Base-by-base conservation (phyloP, 2,888 invertebrate species). In the Catocala sponsa region DNA sequence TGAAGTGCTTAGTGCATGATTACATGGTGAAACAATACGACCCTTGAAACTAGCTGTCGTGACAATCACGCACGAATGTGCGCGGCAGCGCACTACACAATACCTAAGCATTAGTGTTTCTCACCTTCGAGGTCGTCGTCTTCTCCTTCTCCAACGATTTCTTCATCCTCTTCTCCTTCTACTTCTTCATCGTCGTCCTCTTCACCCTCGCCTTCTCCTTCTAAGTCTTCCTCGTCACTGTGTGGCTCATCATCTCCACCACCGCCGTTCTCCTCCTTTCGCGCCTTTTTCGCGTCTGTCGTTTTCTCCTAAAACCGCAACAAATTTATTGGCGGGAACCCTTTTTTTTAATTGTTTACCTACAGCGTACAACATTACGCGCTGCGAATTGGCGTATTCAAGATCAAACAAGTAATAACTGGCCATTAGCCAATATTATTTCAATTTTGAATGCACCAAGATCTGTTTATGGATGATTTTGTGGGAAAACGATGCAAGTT, bases 241-340 rank as follows among this genome's bases (percentile, higher is more conserved):
- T 95, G 95, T 69, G 92, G 92, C 65, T 96, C 96, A 32, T 95
- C 95, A 7, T 95, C 95, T 44, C 95, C 95, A 33, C 96, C 96
- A 59, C 96, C 96, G 41, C 97, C 97, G 82, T 97, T 97, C 86
- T 97, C 97, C 85, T 97, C 97, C 93, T 97, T 97, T 95, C 96
- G 97, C 91, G 96, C 96, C 93, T 97, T 97, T 94, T 97, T 97
- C 75, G 96, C 95, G 66, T 97, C 97, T 62, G 97, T 96, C 74
- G 94, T 94, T 92, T 97, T 97, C 75, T 97, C 97, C 97, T 97
- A 87, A 76, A 84, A 84, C 53, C 52, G 55, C 50, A 55, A 69
- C 50, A 15, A 50, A 68, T 53, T 61, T 66, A 72, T 50, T 75
- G 59, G 63, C 70, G 68, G 67, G 62, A 76, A 60, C 44, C 48